Evolutionary conservation across 2,113 vertebrate species (phyloP), one percentile per base, ranked within the genome.

Genomic region (Grallaria varia): DNA sequence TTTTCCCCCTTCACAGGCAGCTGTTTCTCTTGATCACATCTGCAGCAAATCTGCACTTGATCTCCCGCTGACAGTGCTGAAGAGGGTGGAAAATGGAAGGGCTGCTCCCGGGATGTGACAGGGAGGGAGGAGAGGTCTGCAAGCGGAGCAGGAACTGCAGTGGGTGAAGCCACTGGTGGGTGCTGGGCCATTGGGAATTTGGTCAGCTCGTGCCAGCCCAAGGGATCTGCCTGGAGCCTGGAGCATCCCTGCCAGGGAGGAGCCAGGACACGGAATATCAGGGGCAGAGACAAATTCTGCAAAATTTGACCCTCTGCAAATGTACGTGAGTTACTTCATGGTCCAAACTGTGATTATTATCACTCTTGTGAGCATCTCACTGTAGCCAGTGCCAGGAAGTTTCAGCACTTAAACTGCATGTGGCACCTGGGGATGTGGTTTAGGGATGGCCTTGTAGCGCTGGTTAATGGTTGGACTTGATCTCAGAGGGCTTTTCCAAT

Each of bases 1-100:
- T 37, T 14, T 9, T 1, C 4, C 18, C 55, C 47, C 19, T 39
- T 13, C 16, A 2, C 5, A 25, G 50, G 68, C 84, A 93, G 83
- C 81, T 87, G 79, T 78, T 85, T 80, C 74, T 69, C 87, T 88
- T 82, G 66, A 55, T 78, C 84, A 53, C 80, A 89, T 91, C 87
- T 94, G 90, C 11, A 77, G 80, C 33, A 66, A 92, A 90, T 91
- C 93, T 94, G 84, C 66, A 8, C 79, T 73, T 77, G 73, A 71
- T 82, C 75, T 84, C 75, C 39, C 63, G 40, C 69, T 59, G 69
- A 93, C 95, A 56, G 79, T 3, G 20, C 59, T 85, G 59, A 64
- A 81, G 25, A 64, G 64, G 59, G 45, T 47, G 83, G 87, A 77
- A 77, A 78, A 45, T 25, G 55, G 90, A 59, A 74, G 15, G 49